Evolutionary conservation across 2,888 invertebrate species (phyloP), one percentile per base, ranked within the genome.

Genomic region (Thysanoteuthis rhombus): DNA sequence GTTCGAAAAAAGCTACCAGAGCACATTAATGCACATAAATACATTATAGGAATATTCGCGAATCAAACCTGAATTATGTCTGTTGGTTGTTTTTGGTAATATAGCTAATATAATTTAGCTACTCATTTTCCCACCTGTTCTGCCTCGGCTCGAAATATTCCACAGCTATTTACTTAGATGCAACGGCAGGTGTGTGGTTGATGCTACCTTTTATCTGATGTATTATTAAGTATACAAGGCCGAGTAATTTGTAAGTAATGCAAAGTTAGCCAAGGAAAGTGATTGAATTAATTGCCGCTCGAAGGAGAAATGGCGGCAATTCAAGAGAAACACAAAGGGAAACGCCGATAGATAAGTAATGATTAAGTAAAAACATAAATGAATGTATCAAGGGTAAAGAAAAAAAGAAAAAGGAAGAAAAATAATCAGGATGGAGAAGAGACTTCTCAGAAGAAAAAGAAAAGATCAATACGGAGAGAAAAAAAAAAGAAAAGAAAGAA

Each of bases 191-290:
- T 75, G 75, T 36, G 75, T 75, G 16, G n/a, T n/a, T 36, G 75
- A 75, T 75, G 75, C 75, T 75, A 75, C 22, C n/a, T 75, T n/a
- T 36, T 10, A 75, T 75, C n/a, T 36, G 75, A 75, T 75, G 16
- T 75, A n/a, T n/a, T n/a, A 75, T 75, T 75, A 75, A 75, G 75
- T 75, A n/a, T 75, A 75, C 12, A 75, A n/a, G 75, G 75, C 75
- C n/a, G 12, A n/a, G n/a, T n/a, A 75, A 75, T 75, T 75, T 75
- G n/a, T 75, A 75, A 36, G n/a, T 75, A 75, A 75, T n/a, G 75
- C n/a, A 75, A 75, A 75, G 75, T 75, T 75, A 75, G 75, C 75
- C n/a, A n/a, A 75, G n/a, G n/a, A 75, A 75, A 75, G 75, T 75
- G n/a, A 75, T 75, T 75, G n/a, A 75, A 75, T 75, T 75, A n/a